Base-by-base conservation (phyloP, 2,113 vertebrate species). In the Picathartes gymnocephalus region DNA sequence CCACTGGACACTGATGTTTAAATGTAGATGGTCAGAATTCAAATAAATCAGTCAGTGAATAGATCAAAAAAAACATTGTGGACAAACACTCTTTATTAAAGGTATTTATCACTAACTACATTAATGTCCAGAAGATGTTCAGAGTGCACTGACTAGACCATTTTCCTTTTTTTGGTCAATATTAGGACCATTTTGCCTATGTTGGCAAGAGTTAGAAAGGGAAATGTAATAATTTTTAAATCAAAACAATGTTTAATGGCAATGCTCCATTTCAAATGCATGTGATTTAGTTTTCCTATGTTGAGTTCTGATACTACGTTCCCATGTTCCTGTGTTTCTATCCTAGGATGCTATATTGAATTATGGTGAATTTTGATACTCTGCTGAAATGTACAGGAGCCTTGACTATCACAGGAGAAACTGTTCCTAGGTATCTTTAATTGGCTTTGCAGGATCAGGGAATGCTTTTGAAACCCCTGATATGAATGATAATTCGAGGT, bases 1-100 rank as follows among this genome's bases (percentile, higher is more conserved):
- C 19, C 64, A 30, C 6, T 66, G 51, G 31, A 70, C 11, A 31
- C 71, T 58, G 2, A 35, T 50, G 18, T 74, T 83, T 78, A 70
- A 73, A 88, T 70, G 62, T 60, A 66, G 28, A 51, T 47, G 47
- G 20, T 12, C 79, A 56, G 86, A 83, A 95, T 96, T 95, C 82
- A 96, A 48, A 64, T 86, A 95, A 51, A 80, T 68, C 57, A 86
- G 15, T 95, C 9, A 96, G 71, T 82, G 69, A 95, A 89, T 40
- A 81, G 33, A 28, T 73, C 4, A 92, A 94, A 89, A 92, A 28
- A 93, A 25, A 3, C 60, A 84, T 17, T 57, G 50, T 35, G 93
- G 61, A 40, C 42, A 92, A 95, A 70, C 45, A 54, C 37, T 35
- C 28, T 53, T 93, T 88, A 44, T 47, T 69, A 54, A 48, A 37